phyloP scores from a whole-genome alignment of 2,888 invertebrate genomes.

The Leptopterna dolabrata region DNA sequence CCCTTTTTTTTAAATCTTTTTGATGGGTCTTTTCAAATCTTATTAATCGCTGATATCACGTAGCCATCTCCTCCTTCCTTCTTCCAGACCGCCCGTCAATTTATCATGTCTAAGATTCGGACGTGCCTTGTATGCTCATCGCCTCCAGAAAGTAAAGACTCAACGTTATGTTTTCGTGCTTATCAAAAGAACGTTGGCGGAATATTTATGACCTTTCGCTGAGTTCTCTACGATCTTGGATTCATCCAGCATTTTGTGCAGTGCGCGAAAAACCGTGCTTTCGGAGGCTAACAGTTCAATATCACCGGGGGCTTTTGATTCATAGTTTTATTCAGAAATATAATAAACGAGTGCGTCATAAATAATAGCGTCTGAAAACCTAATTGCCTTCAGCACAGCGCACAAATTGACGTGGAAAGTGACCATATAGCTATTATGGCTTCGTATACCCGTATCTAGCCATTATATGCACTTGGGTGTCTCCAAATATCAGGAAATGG shows the following conservation, averaged over 20 bases:
- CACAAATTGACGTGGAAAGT: too few species aligned
- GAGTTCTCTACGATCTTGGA: background rate
- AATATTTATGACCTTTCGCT: slow-evolving; percentile 4
- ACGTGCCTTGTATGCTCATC: slow-evolving; percentile 20
- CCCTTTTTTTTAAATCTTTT: background rate
- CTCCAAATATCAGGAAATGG: too few species aligned
- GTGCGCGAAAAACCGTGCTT: background rate
- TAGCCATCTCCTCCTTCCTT: slow-evolving; percentile 17
- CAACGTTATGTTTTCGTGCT: slow-evolving; percentile 13
- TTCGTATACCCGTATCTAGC: too few species aligned
- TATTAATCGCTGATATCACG: slow-evolving; percentile 29
- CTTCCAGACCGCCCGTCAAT: background rate
- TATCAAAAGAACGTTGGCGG: slow-evolving; percentile 9
- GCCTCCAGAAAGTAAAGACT: background rate
- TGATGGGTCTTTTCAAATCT: background rate
- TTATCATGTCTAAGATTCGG: slow-evolving; percentile 25
- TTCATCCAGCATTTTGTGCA: background rate
- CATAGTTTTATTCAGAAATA: too few species aligned
- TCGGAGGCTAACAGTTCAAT: background rate
- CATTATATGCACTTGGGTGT: too few species aligned
- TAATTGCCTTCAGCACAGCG: too few species aligned
- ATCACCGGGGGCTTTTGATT: too few species aligned
- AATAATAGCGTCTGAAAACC: too few species aligned
- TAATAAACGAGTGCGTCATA: too few species aligned
- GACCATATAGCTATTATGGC: too few species aligned